Evolutionary conservation across 2,888 invertebrate genomes (phyloP).

Genomic region (Geotrupes spiniger): DNA sequence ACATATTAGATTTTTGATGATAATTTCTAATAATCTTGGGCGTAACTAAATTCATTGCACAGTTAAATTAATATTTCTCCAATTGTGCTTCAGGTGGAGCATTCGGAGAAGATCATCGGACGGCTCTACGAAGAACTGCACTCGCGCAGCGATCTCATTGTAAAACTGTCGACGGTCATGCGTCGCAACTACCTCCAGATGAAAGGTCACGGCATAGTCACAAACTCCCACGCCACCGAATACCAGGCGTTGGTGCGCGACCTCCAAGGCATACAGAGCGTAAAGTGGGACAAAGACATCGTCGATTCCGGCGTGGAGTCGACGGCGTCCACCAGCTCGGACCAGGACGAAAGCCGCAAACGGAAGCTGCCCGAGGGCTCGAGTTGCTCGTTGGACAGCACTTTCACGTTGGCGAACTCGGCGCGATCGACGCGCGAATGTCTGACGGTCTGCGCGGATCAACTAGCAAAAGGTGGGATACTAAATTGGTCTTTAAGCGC

Average conservation of each 20-base stretch:
- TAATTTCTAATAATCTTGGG: background rate
- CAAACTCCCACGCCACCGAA: conserved; percentile 56
- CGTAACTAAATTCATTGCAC: background rate
- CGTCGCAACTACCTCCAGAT: conserved; percentile 60
- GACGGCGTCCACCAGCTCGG: conserved; percentile 19
- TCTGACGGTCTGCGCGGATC: conserved; percentile 27
- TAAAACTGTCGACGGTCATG: conserved; percentile 51
- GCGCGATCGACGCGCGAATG: conserved; percentile 25
- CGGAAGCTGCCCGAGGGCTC: conserved; percentile 22
- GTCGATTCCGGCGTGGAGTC: conserved; percentile 29
- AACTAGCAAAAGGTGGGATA: conserved; percentile 43
- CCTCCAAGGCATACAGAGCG: conserved; percentile 58
- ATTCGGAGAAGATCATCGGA: conserved; percentile 32
- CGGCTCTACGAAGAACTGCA: conserved; percentile 35
- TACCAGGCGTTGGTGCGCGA: conserved; percentile 60
- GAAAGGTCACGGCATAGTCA: conserved; percentile 58
- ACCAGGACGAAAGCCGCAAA: conserved; percentile 24
- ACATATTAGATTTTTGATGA: background rate
- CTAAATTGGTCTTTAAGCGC: conserved; percentile 36
- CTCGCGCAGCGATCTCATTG: conserved; percentile 33
- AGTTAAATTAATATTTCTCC: conserved; percentile 2
- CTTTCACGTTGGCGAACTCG: conserved; percentile 26
- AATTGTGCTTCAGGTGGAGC: conserved; percentile 26
- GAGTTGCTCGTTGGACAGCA: conserved; percentile 29
- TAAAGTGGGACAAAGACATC: conserved; percentile 59